Conservation (phyloP, 1,140 invertebrate genomes). For the Drosophila burlai region DNA sequence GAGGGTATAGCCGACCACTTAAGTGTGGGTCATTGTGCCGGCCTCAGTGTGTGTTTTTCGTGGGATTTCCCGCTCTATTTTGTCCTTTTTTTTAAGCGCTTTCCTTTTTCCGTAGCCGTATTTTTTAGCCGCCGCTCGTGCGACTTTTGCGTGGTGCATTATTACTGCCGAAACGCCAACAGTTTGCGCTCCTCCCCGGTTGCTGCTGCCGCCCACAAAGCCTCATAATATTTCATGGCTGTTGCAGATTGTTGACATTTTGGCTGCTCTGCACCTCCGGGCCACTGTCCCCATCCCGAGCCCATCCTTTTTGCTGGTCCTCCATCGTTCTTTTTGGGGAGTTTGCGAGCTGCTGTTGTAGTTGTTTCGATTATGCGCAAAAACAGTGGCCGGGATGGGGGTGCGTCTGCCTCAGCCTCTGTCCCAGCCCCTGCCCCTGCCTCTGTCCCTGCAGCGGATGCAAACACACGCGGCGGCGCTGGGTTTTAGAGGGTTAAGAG, state of each 20-base stretch:
- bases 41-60: conserved; percentile 18
- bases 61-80: conserved; percentile 11
- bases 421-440: neutral
- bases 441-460: conserved; percentile 26
- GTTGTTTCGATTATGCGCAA: conserved; percentile 71
- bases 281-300: neutral
- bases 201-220: conserved; percentile 24
- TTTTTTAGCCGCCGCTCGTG: conserved; percentile 41
- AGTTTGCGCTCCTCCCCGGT: neutral
- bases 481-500: conserved; percentile 3
- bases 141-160: conserved; percentile 59
- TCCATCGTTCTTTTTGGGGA: neutral
- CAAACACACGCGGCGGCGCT: conserved; percentile 32
- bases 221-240: conserved; percentile 80
- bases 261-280: conserved; percentile 26
- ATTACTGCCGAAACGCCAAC: conserved; percentile 25
- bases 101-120: neutral
- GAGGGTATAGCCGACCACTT: conserved; percentile 24
- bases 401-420: conserved; percentile 2
- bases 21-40: conserved; percentile 27
- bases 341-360: conserved; percentile 15
- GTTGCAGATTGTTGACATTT: conserved; percentile 80
- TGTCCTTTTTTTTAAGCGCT: conserved; percentile 7
- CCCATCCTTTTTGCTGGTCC: neutral
- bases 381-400: conserved; percentile 23